These are phyloP conservation scores for Erannis defoliaria DNA, from an alignment of 2,888 invertebrate species.

Conservation along the genomic window DNA sequence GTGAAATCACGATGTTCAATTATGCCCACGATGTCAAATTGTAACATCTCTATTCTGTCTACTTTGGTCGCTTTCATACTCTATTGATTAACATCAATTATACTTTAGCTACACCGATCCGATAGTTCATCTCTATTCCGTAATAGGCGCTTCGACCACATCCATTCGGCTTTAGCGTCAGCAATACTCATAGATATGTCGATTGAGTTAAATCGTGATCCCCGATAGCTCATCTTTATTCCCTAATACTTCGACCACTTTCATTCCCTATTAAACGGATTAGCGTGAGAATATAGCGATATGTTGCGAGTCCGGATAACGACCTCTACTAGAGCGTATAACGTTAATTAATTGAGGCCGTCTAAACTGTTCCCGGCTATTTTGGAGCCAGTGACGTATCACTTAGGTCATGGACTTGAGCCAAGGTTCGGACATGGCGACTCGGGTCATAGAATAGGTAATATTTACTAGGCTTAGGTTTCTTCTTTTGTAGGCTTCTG, in stretches of 20 bases:
- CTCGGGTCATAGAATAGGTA: neutral
- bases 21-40: too few species aligned
- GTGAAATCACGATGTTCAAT: too few species aligned
- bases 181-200: neutral
- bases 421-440: neutral
- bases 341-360: conserved; percentile 30
- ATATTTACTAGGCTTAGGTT: neutral
- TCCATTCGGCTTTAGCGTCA: too few species aligned
- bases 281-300: conserved; percentile 15
- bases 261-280: conserved; percentile 15
- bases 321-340: conserved; percentile 19
- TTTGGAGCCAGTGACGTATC: conserved; percentile 11
- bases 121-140: too few species aligned
- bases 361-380: conserved; percentile 8
- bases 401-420: conserved; percentile 5
- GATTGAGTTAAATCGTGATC: neutral
- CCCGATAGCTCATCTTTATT: neutral
- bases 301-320: conserved; percentile 11
- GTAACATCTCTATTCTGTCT: too few species aligned
- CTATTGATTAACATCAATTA: too few species aligned
- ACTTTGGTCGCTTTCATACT: too few species aligned
- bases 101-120: too few species aligned
- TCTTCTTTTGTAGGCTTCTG: too few species aligned
- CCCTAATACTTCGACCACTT: conserved; percentile 3
- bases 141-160: too few species aligned